Evolutionary conservation across 2,888 invertebrate species (phyloP).

Genomic region (Drosophila subquinaria): DNA sequence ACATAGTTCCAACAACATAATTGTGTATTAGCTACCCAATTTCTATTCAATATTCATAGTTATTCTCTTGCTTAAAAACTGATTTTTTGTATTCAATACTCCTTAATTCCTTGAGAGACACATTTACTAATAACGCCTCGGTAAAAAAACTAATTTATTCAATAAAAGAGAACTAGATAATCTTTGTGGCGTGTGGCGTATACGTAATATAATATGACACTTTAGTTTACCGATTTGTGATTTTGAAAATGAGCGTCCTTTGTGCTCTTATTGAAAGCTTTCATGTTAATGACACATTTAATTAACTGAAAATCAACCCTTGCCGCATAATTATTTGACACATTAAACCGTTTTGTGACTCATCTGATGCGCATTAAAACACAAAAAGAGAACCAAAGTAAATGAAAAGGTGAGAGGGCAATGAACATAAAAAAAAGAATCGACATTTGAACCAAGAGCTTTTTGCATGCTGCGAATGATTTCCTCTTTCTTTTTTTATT

Average conservation of each 20-base stretch:
- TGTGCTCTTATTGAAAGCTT: conserved; percentile 13
- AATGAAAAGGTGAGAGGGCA: conserved; percentile 29
- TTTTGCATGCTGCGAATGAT: conserved; percentile 31
- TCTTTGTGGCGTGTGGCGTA: conserved; percentile 10
- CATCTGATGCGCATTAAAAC: conserved; percentile 66
- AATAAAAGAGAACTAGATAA: neutral
- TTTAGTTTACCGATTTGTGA: conserved; percentile 9
- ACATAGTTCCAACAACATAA: too few relatives aligned
- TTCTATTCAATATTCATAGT: neutral
- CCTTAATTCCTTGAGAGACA: neutral
- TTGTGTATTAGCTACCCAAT: neutral
- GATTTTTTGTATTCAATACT: too few relatives aligned
- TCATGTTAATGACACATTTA: conserved; percentile 64
- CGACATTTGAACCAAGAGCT: conserved; percentile 40
- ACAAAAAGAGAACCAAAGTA: conserved; percentile 9
- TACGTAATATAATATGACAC: conserved; percentile 13
- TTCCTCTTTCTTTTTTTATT: neutral
- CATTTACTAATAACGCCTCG: too few relatives aligned
- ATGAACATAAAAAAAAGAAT: conserved; percentile 49
- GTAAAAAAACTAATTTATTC: neutral
- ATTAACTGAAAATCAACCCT: conserved; percentile 70
- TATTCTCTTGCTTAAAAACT: neutral
- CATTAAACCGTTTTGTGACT: conserved; percentile 76
- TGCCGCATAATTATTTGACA: conserved; percentile 63
- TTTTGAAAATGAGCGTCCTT: neutral